phyloP scores from a whole-genome alignment of 2,797 vertebrate species.

The Centroberyx gerrardi region DNA sequence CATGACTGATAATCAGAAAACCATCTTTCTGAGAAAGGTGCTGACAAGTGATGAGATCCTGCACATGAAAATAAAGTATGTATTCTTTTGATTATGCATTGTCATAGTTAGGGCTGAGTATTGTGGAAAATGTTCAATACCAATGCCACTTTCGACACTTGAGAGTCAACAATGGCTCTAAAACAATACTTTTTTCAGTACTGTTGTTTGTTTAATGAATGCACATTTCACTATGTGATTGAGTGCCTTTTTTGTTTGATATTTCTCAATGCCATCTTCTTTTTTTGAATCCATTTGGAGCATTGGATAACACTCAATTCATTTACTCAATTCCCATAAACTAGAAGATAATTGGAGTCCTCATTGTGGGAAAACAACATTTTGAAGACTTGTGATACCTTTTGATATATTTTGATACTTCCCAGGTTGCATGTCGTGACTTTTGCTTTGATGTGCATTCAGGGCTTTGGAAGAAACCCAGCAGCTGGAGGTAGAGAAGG shows the following conservation, averaged over 20 bases:
- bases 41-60: slow-evolving; percentile 93
- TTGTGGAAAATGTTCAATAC: neutral
- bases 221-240: neutral
- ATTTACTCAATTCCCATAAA: neutral
- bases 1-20: slow-evolving; percentile 97
- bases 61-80: slow-evolving; percentile 95
- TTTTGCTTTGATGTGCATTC: slow-evolving; percentile 5
- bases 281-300: too few relatives aligned
- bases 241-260: neutral
- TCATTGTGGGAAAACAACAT: too few relatives aligned
- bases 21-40: slow-evolving; percentile 95
- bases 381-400: neutral
- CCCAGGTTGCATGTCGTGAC: neutral
- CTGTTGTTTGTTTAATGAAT: neutral
- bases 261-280: neutral
- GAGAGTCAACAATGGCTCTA: neutral
- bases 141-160: neutral
- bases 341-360: too few relatives aligned
- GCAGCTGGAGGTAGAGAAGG: slow-evolving; percentile 89
- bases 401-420: neutral
- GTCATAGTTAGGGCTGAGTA: neutral
- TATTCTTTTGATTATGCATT: slow-evolving; percentile 4
- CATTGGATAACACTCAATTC: neutral
- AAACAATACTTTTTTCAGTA: neutral
- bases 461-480: slow-evolving; percentile 94